Evolutionary conservation across 2,888 invertebrate genomes (phyloP).

Genomic region (Carpatolechia fugitivella): DNA sequence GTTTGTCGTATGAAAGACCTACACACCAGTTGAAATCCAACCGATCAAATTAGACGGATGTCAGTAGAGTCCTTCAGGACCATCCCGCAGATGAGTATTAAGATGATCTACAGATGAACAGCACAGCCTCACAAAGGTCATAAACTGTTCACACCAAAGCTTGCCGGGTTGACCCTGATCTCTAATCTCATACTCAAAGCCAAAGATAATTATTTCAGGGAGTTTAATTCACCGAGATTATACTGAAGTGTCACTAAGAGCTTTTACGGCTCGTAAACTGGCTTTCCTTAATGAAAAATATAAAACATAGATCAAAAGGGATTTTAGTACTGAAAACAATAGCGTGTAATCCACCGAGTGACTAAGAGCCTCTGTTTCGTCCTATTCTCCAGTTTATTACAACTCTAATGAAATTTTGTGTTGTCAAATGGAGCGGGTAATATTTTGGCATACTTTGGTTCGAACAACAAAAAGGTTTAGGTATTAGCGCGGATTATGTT

Average conservation of each 20-base stretch:
- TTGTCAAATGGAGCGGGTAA: background rate
- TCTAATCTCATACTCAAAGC: no score
- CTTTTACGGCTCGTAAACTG: slow-evolving; percentile 35
- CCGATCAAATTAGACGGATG: no score
- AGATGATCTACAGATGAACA: no score
- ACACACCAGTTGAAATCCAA: no score
- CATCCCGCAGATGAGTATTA: no score
- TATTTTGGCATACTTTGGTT: background rate
- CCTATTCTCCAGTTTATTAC: slow-evolving; percentile 4
- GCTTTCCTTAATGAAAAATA: slow-evolving; percentile 49
- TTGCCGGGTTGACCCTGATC: no score
- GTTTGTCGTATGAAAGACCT: no score
- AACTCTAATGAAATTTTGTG: background rate
- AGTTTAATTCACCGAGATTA: background rate
- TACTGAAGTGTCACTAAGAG: background rate
- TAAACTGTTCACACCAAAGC: no score
- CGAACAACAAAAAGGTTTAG: background rate
- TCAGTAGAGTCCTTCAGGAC: no score
- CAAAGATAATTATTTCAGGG: no score
- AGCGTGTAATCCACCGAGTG: slow-evolving; percentile 3
- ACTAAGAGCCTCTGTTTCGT: background rate
- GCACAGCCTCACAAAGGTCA: no score
- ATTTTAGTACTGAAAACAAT: slow-evolving; percentile 5
- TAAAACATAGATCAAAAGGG: slow-evolving; percentile 41
- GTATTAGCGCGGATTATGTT: no score